These are phyloP conservation scores for Catharus fuscescens DNA, from an alignment of 2,113 vertebrate genomes.

Conservation along the genomic window DNA sequence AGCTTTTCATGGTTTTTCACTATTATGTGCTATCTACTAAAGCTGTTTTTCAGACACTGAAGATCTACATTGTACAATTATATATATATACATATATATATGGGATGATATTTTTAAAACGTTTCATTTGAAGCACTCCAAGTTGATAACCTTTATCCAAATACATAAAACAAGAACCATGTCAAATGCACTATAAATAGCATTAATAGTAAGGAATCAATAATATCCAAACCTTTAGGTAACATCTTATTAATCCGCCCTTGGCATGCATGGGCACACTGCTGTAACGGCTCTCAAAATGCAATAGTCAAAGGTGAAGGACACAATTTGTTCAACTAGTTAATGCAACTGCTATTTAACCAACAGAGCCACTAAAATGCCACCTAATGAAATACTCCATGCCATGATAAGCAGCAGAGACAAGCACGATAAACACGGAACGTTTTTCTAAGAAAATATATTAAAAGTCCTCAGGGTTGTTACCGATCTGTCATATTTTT, in stretches of 20 bases:
- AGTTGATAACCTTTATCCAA: slow-evolving; percentile 32
- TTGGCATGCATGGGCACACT: slow-evolving; percentile 11
- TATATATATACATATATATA: no score
- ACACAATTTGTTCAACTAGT: slow-evolving; percentile 46
- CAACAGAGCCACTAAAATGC: slow-evolving; percentile 27
- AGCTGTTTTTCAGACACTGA: neutral
- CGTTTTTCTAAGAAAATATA: neutral
- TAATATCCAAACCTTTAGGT: slow-evolving; percentile 49
- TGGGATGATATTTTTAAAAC: neutral
- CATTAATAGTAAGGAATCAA: slow-evolving; percentile 57
- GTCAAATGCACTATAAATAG: slow-evolving; percentile 40
- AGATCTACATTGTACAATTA: neutral
- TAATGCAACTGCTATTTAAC: slow-evolving; percentile 42
- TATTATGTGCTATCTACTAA: neutral
- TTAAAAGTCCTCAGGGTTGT: neutral
- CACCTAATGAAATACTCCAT: slow-evolving; percentile 10
- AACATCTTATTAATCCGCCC: slow-evolving; percentile 44
- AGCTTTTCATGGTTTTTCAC: slow-evolving; percentile 14
- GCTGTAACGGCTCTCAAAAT: slow-evolving; percentile 22
- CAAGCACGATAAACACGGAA: neutral
- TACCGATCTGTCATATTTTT: neutral
- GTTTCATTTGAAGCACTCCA: neutral
- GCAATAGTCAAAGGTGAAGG: slow-evolving; percentile 35
- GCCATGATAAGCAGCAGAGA: slow-evolving; percentile 28
- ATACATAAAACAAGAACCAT: slow-evolving; percentile 18